Evolutionary conservation across 2,113 vertebrate species (phyloP).

Genomic region (Sprattus sprattus): DNA sequence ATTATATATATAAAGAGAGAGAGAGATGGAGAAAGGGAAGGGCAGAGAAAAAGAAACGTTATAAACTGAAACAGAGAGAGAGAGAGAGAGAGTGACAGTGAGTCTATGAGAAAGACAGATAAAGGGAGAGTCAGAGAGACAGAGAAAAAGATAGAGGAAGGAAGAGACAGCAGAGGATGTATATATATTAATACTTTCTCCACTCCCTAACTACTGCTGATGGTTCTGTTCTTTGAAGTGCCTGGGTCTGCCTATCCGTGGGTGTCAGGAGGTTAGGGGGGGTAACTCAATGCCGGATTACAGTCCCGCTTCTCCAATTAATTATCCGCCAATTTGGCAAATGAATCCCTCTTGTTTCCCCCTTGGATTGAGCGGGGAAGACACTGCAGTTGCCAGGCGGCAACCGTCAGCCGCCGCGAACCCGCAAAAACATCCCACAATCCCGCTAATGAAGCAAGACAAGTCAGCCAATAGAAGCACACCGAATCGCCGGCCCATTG

Average conservation of each 20-base stretch:
- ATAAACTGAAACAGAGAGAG: neutral
- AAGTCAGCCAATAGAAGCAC: neutral
- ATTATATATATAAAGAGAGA: conserved; percentile 8
- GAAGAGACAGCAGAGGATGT: neutral
- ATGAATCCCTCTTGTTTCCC: conserved; percentile 52
- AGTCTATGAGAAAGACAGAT: neutral
- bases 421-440: neutral
- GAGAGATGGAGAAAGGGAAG: neutral
- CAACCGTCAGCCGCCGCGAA: neutral
- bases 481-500: neutral
- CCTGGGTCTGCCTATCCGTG: conserved; percentile 26
- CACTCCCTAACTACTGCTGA: neutral
- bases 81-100: conserved; percentile 33
- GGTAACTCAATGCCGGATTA: conserved; percentile 57
- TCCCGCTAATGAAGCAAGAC: neutral
- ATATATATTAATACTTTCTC: neutral
- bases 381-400: conserved; percentile 22
- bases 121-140: conserved; percentile 33
- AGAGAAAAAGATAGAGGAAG: neutral
- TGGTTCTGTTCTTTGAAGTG: conserved; percentile 47
- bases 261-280: conserved; percentile 44
- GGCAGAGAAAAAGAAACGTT: neutral
- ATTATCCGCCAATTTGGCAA: conserved; percentile 61
- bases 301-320: conserved; percentile 57
- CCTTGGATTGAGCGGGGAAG: conserved; percentile 31